Conservation (phyloP, 2,797 vertebrate species). For the Triplophysa bombifrons region DNA sequence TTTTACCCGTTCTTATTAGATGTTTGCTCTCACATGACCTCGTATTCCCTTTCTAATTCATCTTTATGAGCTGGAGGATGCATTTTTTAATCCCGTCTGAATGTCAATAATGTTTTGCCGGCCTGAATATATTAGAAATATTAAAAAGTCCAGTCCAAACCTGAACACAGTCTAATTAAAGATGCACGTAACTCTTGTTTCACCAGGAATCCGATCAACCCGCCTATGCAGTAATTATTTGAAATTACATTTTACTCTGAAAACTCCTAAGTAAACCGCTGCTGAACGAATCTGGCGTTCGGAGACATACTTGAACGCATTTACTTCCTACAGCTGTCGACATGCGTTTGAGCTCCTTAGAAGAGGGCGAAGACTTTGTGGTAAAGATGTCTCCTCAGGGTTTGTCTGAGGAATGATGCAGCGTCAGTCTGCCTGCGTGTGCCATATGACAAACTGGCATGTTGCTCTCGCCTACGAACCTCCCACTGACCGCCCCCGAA, state of each 20-base stretch:
- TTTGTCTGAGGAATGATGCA: slow-evolving; percentile 63
- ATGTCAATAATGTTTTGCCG: slow-evolving; percentile 21
- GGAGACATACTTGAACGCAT: slow-evolving; percentile 26
- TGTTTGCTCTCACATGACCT: neutral
- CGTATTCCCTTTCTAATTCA: slow-evolving; percentile 5
- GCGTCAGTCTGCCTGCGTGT: slow-evolving; percentile 68
- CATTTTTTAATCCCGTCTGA: slow-evolving; percentile 19
- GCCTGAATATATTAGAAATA: slow-evolving; percentile 30
- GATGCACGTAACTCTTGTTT: neutral
- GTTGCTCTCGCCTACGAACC: slow-evolving; percentile 76
- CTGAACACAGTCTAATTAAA: neutral
- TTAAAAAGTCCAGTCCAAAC: slow-evolving; percentile 24
- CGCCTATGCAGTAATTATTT: slow-evolving; percentile 21
- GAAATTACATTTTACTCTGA: neutral
- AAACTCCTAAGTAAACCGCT: slow-evolving; percentile 15
- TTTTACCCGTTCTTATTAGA: slow-evolving; percentile 4
- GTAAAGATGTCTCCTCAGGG: slow-evolving; percentile 60
- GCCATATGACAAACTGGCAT: slow-evolving; percentile 77
- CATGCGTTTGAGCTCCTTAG: slow-evolving; percentile 15
- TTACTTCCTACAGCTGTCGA: slow-evolving; percentile 31
- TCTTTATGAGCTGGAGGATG: slow-evolving; percentile 10
- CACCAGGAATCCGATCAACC: neutral
- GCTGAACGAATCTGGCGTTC: slow-evolving; percentile 21
- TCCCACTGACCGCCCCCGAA: slow-evolving; percentile 76
- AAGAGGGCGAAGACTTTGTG: slow-evolving; percentile 62